Percentiles rank a stretch among this genome's conserved stretches.
Evolutionary conservation across 2,888 invertebrate genomes (phyloP).

Genomic region (Tenthredo notha): DNA sequence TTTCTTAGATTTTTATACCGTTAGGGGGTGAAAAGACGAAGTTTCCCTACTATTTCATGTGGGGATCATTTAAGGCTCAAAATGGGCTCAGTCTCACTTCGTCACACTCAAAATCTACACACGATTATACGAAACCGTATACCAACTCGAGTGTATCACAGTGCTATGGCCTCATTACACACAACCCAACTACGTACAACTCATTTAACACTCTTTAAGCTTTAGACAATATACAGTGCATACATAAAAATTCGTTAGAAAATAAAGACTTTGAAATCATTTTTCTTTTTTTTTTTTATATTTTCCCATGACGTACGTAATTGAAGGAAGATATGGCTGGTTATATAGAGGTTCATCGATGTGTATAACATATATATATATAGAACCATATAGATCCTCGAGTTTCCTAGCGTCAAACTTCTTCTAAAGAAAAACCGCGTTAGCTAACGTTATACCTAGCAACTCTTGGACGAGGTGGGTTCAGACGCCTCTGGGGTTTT

Average conservation of each 20-base stretch:
- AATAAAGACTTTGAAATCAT: too few relatives aligned
- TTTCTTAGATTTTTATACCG: neutral
- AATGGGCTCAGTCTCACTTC: slow-evolving; percentile 54
- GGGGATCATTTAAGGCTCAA: slow-evolving; percentile 56
- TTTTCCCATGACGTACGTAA: too few relatives aligned
- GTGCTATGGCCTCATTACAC: slow-evolving; percentile 33
- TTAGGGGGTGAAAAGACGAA: neutral
- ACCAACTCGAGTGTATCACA: slow-evolving; percentile 42
- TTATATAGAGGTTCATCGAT: too few relatives aligned
- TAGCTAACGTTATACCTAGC: neutral
- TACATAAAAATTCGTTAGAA: neutral
- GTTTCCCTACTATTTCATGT: slow-evolving; percentile 10
- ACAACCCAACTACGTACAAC: slow-evolving; percentile 23
- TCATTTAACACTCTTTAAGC: slow-evolving; percentile 2
- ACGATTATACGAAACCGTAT: slow-evolving; percentile 22
- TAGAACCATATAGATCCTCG: neutral
- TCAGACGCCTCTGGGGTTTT: slow-evolving; percentile 73
- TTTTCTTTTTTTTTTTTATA: too few relatives aligned
- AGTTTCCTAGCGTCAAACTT: neutral
- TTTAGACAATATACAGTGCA: neutral
- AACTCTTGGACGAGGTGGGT: slow-evolving; percentile 25
- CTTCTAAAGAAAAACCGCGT: slow-evolving; percentile 25
- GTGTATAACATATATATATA: too few relatives aligned
- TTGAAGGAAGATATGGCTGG: too few relatives aligned
- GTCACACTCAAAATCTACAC: slow-evolving; percentile 20